Base-by-base conservation (phyloP, 1,140 invertebrate genomes). In the Amyelois transitella region DNA sequence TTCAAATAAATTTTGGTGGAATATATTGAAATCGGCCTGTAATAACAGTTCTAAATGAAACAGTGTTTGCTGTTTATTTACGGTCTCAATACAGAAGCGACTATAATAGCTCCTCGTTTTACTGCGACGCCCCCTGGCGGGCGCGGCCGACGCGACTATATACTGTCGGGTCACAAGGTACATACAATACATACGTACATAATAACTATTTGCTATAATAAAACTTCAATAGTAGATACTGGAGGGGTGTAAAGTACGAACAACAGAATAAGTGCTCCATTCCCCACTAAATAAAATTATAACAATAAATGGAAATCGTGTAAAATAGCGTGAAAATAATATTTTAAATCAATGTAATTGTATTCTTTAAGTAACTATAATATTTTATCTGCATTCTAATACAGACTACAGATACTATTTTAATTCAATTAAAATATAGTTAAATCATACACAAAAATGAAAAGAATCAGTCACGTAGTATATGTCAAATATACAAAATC, bases 401-500 rank as follows among this genome's bases (percentile, higher is more conserved):
- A 38, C 32, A 38, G 32, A 38, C n/a, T 38, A 38, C 32, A 38
- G 32, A 38, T 4, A 38, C 32, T 38, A 38, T 38, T 32, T n/a
- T 38, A 38, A 38, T 38, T 12, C 32, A 38, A 38, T 38, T 60
- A 69, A 64, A 72, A 75, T 67, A 74, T 66, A 75, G 25, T 45
- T 38, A 54, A 38, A 64, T 66, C 73, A 81, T 75, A 65, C 64
- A 68, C 58, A 72, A 51, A 66, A 74, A 74, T 70, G 62, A 75
- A 79, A 76, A 67, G 58, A 71, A 64, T 59, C 69, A 76, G 54
- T 69, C 32, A 32, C 75, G 64, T 72, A 32, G 4, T 77, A 79
- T 74, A 76, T 75, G 66, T 60, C 70, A 75, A 75, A 77, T 85
- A 82, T 77, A 86, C 75, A 75, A 77, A 72, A 75, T 72, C 74